phyloP scores from a whole-genome alignment of 2,797 vertebrate genomes.

The Melanogrammus aeglefinus region DNA sequence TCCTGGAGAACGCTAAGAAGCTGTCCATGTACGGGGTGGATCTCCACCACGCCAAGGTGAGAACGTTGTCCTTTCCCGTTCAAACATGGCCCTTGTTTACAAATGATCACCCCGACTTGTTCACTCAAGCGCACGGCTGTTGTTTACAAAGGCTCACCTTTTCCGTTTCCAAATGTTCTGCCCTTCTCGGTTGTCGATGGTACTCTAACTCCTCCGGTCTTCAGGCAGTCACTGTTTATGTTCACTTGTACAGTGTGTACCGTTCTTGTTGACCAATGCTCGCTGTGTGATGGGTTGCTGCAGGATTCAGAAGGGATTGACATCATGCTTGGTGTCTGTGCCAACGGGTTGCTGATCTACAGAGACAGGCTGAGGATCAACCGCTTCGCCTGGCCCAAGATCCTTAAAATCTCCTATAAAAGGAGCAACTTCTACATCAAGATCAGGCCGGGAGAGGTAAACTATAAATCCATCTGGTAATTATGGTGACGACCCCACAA shows the following conservation, averaged over 20 bases:
- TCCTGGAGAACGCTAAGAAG: constrained; percentile 98
- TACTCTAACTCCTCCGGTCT: not conserved
- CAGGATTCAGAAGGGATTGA: constrained; percentile 98
- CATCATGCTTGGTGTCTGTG: constrained; percentile 97
- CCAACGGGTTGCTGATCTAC: constrained; percentile 96
- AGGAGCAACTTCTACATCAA: constrained; percentile 99
- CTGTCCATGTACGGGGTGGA: constrained; percentile 99
- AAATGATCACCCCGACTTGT: no score
- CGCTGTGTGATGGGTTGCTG: not conserved
- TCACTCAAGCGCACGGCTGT: no score
- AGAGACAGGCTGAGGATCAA: constrained; percentile 97
- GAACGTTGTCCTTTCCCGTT: not conserved
- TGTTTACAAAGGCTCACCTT: not conserved
- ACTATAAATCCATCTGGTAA: not conserved
- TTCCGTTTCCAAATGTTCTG: no score
- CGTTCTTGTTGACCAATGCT: not conserved
- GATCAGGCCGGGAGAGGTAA: constrained; percentile 96
- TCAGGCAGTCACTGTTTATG: not conserved
- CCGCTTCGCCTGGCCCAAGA: constrained; percentile 99
- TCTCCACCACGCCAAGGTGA: constrained; percentile 96
- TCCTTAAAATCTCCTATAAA: constrained; percentile 98
- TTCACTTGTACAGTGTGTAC: not conserved
- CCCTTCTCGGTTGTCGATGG: no score
- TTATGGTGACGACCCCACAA: not conserved
- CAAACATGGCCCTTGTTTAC: not conserved